Evolutionary conservation across 2,888 invertebrate genomes (phyloP).

Genomic region (Scrobipalpa atriplicella): DNA sequence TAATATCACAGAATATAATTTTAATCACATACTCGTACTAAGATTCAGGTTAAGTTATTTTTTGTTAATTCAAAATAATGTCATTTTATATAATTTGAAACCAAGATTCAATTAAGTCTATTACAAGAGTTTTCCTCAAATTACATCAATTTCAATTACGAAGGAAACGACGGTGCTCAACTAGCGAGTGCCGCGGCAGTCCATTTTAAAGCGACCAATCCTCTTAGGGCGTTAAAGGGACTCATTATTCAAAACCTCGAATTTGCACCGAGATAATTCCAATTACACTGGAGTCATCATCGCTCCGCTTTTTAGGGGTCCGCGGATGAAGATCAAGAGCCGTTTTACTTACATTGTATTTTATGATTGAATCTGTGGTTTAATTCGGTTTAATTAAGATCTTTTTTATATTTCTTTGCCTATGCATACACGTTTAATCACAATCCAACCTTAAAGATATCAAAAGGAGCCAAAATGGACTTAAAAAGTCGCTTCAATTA

Average conservation of each 20-base stretch:
- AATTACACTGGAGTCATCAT: conserved; percentile 59
- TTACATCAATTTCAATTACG: conserved; percentile 23
- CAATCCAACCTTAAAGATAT: too few relatives aligned
- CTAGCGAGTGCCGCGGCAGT: conserved; percentile 19
- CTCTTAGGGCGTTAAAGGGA: conserved; percentile 54
- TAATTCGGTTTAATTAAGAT: too few relatives aligned
- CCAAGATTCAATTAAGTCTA: background rate
- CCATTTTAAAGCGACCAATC: conserved; percentile 43
- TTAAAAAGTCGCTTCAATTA: too few relatives aligned
- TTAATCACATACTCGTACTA: too few relatives aligned
- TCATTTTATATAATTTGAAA: background rate
- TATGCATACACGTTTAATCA: too few relatives aligned
- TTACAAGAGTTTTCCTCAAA: conserved; percentile 17
- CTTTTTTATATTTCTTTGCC: too few relatives aligned
- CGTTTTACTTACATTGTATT: too few relatives aligned
- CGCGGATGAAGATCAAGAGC: background rate
- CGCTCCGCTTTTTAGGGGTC: conserved; percentile 35
- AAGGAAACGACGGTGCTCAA: conserved; percentile 11
- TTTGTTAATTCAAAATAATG: too few relatives aligned
- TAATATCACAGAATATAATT: too few relatives aligned
- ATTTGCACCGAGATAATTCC: conserved; percentile 64
- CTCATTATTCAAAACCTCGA: conserved; percentile 68
- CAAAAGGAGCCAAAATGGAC: too few relatives aligned
- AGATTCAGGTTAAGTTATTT: too few relatives aligned
- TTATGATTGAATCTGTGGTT: too few relatives aligned